phyloP scores from a whole-genome alignment of 2,888 invertebrate species.

The Theretra japonica region DNA sequence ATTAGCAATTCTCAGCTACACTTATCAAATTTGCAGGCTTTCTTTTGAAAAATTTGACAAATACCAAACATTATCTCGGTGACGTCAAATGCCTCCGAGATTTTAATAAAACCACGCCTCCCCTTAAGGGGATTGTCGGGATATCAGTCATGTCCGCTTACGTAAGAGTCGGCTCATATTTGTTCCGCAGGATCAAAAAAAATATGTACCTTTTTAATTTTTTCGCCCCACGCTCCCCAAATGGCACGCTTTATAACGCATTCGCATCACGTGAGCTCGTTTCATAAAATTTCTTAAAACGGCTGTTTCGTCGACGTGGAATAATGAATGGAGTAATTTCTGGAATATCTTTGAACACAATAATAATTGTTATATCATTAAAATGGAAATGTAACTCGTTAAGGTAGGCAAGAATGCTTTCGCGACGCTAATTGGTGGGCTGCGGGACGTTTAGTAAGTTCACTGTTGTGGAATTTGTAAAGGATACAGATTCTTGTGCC shows the following conservation, averaged over 20 bases:
- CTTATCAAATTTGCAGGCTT: slow-evolving; percentile 12
- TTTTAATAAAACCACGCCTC: slow-evolving; percentile 42
- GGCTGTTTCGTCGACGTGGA: slow-evolving; percentile 59
- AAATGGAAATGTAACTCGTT: slow-evolving; percentile 7
- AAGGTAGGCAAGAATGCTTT: slow-evolving; percentile 13
- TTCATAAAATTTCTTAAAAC: slow-evolving; percentile 69
- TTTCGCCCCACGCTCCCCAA: slow-evolving; percentile 39
- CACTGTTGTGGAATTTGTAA: slow-evolving; percentile 4
- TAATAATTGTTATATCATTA: slow-evolving; percentile 27
- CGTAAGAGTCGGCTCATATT: slow-evolving; percentile 45
- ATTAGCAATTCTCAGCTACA: background rate
- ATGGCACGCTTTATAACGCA: slow-evolving; percentile 52
- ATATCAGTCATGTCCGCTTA: slow-evolving; percentile 51
- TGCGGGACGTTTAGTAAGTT: background rate
- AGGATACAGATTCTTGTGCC: background rate
- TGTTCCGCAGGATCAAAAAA: slow-evolving; percentile 47
- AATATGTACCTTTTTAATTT: slow-evolving; percentile 59
- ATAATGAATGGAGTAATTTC: slow-evolving; percentile 45
- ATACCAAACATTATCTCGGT: slow-evolving; percentile 26
- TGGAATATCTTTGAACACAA: slow-evolving; percentile 14
- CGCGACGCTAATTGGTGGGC: slow-evolving; percentile 16
- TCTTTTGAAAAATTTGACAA: slow-evolving; percentile 30
- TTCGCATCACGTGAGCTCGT: slow-evolving; percentile 66
- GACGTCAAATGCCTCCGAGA: slow-evolving; percentile 23
- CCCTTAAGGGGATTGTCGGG: slow-evolving; percentile 49